These are phyloP conservation scores for Eurytoma californica DNA, from an alignment of 2,888 invertebrate species.

Conservation along the genomic window DNA sequence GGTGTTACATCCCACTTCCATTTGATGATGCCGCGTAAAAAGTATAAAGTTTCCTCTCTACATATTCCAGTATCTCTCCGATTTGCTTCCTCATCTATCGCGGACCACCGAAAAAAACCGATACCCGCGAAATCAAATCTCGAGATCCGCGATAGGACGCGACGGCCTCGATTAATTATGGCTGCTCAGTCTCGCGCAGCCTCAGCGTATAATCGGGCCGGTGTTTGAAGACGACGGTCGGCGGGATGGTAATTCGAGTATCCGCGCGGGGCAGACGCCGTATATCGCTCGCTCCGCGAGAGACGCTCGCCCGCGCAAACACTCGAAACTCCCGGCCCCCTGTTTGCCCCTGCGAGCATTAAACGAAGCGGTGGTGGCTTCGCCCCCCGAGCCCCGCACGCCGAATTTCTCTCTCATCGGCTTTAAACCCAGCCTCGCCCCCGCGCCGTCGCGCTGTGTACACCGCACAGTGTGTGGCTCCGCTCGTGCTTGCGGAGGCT, in stretches of 20 bases:
- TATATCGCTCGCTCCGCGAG: neutral
- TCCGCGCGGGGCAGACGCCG: neutral
- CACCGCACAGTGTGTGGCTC: too few relatives aligned
- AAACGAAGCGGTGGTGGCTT: slow-evolving; percentile 30
- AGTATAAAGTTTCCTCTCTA: too few relatives aligned
- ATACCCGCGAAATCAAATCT: neutral
- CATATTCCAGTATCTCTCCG: neutral
- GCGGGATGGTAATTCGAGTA: slow-evolving; percentile 11
- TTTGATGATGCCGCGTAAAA: too few relatives aligned
- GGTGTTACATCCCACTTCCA: too few relatives aligned
- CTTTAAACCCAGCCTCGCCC: neutral
- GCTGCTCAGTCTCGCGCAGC: neutral
- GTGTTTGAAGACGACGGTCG: neutral
- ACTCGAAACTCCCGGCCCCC: slow-evolving; percentile 23
- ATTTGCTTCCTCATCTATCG: neutral
- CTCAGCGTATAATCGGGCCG: neutral
- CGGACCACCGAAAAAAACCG: neutral
- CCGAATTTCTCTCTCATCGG: slow-evolving; percentile 5
- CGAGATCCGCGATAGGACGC: neutral
- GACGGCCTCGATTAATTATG: neutral
- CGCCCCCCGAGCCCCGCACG: neutral
- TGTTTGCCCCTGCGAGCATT: slow-evolving; percentile 17
- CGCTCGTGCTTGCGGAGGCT: neutral
- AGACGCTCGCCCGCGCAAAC: slow-evolving; percentile 3
- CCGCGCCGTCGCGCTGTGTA: too few relatives aligned